Percentiles rank a stretch among this genome's conserved stretches.
These are phyloP conservation scores for Sphenopsis melanotis DNA, from an alignment of 2,797 vertebrate genomes.

Conservation along the genomic window DNA sequence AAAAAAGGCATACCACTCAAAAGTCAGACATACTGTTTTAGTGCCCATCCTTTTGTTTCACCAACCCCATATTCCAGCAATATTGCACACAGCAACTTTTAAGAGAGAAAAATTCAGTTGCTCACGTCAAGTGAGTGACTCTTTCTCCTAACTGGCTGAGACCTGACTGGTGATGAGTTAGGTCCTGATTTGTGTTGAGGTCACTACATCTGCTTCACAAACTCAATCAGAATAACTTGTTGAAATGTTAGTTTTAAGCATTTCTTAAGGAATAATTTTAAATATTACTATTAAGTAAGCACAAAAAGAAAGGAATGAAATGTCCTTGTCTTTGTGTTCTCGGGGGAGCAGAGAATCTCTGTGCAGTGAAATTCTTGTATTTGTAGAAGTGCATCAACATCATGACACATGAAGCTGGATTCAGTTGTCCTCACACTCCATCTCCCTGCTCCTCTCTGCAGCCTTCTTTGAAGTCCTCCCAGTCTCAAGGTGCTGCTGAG, in stretches of 20 bases:
- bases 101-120: background rate
- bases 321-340: background rate
- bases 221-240: background rate
- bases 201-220: background rate
- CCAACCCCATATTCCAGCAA: background rate
- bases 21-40: background rate
- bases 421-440: background rate
- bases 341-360: background rate
- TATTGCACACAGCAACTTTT: slow-evolving; percentile 17
- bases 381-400: background rate
- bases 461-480: background rate
- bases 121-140: background rate
- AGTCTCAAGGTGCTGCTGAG: background rate
- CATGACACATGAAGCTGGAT: background rate
- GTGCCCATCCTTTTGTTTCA: slow-evolving; percentile 18
- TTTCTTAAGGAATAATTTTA: background rate
- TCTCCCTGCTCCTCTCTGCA: background rate
- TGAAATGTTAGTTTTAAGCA: background rate
- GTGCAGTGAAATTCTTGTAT: background rate
- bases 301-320: background rate
- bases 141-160: background rate
- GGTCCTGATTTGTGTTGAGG: background rate
- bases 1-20: background rate
- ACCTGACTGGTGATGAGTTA: background rate
- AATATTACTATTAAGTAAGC: background rate